Conservation (phyloP, 2,888 invertebrate genomes). For the Chironomus tentans region DNA sequence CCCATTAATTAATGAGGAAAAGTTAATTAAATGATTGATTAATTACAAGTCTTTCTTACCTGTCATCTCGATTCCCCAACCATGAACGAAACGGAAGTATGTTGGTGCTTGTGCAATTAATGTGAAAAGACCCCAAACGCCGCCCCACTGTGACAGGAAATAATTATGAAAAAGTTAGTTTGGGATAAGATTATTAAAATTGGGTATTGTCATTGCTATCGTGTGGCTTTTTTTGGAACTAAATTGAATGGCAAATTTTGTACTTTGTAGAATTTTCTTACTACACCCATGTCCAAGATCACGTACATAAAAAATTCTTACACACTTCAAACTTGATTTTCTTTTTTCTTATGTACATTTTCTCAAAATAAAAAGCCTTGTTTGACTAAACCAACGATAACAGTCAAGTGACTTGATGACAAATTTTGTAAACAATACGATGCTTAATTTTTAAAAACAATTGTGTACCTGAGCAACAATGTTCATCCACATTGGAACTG, state of each 20-base stretch:
- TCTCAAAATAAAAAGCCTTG: too few relatives aligned
- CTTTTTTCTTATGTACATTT: not conserved
- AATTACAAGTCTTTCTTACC: not conserved
- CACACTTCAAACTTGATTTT: too few relatives aligned
- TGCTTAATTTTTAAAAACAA: not conserved
- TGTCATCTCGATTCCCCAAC: slow-evolving; percentile 53
- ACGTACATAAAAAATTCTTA: too few relatives aligned
- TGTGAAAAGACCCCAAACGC: slow-evolving; percentile 49
- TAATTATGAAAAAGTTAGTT: too few relatives aligned
- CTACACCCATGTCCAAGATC: too few relatives aligned
- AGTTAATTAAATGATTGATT: not conserved
- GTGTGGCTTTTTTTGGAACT: too few relatives aligned
- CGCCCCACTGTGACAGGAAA: slow-evolving; percentile 8
- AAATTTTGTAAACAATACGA: not conserved
- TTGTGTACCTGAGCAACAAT: slow-evolving; percentile 56
- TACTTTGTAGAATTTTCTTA: too few relatives aligned
- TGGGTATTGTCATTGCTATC: too few relatives aligned
- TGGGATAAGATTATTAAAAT: too few relatives aligned
- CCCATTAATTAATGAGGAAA: not conserved
- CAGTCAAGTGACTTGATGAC: too few relatives aligned
- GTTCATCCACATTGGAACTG: slow-evolving; percentile 55
- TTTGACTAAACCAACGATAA: too few relatives aligned
- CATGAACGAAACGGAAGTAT: slow-evolving; percentile 59
- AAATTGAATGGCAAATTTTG: too few relatives aligned
- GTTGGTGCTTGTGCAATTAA: slow-evolving; percentile 63